Percentiles rank a stretch among this genome's conserved stretches.
phyloP scores from a whole-genome alignment of 2,113 vertebrate species.

The Plestiodon gilberti region DNA sequence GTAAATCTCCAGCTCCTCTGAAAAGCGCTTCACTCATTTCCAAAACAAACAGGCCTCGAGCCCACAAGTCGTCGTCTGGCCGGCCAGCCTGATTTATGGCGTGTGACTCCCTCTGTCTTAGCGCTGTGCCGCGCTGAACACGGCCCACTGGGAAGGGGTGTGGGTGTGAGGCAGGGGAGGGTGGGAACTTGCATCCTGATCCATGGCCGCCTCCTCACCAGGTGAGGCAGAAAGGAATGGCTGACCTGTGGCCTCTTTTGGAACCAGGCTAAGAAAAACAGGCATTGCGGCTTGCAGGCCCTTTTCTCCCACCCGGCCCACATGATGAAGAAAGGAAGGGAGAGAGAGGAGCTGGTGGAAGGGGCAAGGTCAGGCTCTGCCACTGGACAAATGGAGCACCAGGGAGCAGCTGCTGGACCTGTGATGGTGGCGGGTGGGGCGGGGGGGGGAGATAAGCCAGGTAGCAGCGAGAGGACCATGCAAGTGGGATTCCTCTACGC shows the following conservation, averaged over 20 bases:
- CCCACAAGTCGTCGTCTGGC: background rate
- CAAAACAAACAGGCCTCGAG: constrained; percentile 29
- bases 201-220: background rate
- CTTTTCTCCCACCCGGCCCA: background rate
- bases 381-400: too few relatives aligned
- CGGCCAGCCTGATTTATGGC: constrained; percentile 13
- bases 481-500: background rate
- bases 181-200: background rate
- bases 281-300: background rate
- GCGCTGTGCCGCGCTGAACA: background rate
- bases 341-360: background rate
- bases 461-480: background rate
- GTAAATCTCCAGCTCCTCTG: constrained; percentile 18
- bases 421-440: too few relatives aligned
- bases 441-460: background rate
- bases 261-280: background rate
- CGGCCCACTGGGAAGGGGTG: background rate
- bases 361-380: background rate
- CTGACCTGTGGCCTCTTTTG: background rate
- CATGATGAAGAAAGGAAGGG: background rate
- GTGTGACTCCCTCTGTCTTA: constrained; percentile 14
- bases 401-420: too few relatives aligned
- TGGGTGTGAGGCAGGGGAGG: background rate
- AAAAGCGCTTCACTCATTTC: constrained; percentile 16
- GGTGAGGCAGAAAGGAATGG: background rate